Evolutionary conservation across 1,140 invertebrate genomes (phyloP).

Genomic region (Mamestra configurata): DNA sequence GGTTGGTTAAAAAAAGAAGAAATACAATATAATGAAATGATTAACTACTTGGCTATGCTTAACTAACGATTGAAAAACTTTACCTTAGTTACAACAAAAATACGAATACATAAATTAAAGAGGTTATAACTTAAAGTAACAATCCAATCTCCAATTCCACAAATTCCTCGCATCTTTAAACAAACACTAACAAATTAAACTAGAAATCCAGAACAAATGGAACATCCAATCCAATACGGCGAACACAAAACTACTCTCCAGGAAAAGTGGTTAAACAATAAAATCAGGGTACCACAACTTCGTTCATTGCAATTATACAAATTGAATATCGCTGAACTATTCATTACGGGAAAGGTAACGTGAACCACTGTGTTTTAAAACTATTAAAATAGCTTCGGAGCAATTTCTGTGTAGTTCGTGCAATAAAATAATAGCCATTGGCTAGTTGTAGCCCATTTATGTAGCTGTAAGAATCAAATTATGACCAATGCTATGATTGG

Average conservation of each 20-base stretch:
- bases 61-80: no score
- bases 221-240: slow-evolving; percentile 2
- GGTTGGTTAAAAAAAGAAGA: no score
- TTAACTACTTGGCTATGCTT: no score
- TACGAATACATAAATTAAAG: background rate
- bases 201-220: slow-evolving; percentile 14
- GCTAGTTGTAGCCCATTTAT: background rate
- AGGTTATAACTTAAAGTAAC: background rate
- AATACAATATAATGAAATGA: no score
- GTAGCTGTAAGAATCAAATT: background rate
- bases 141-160: background rate
- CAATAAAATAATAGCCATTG: background rate
- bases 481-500: background rate
- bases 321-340: slow-evolving; percentile 59
- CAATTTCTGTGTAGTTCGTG: background rate
- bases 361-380: slow-evolving; percentile 45
- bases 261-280: slow-evolving; percentile 50
- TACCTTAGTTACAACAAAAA: no score
- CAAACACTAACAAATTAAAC: slow-evolving; percentile 24
- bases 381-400: slow-evolving; percentile 18
- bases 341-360: slow-evolving; percentile 47
- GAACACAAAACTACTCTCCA: background rate
- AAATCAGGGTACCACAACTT: slow-evolving; percentile 55
- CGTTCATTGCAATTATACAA: slow-evolving; percentile 63
- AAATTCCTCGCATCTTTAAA: slow-evolving; percentile 6